Base-by-base conservation (phyloP, 2,797 vertebrate genomes). In the Chaetodon trifasciatus region DNA sequence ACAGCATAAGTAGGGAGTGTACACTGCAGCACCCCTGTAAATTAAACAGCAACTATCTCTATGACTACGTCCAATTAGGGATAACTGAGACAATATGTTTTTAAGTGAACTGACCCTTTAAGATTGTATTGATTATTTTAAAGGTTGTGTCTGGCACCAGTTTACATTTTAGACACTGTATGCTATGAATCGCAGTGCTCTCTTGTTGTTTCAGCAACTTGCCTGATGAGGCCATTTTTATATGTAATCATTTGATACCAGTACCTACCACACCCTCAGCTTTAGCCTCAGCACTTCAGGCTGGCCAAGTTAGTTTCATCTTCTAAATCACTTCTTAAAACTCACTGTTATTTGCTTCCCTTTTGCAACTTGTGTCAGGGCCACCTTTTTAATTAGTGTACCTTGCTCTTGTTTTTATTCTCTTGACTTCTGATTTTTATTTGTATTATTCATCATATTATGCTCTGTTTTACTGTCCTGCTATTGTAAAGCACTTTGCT, bases 381-480 rank as follows among this genome's bases (percentile, higher is more conserved):
- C 28, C 2, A 15, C 7, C 6, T n/a, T 63, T 71, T 70, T 39
- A 28, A 32, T 40, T 32, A 15, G 19, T 16, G 12, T 32, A 28
- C 39, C 7, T 65, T 64, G 2, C 12, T 6, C 7, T 75, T 17
- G 2, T 47, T 44, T 52, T 52, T 64, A 52, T 9, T 40, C 10
- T 57, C 4, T 24, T 10, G 3, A 39, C n/a, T 58, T 61, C 17
- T 47, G 16, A 19, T 15, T 46, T 16, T 46, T n/a, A n/a, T 24
- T 79, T 24, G 24, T 50, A 15, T 67, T 32, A 68, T 62, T 62
- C 13, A 37, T 53, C 28, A 69, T 19, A 42, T 64, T 64, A 53
- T 55, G 7, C 23, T 55, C 42, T 71, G 4, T 21, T 39, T 58
- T 28, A 47, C 6, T 67, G 37, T 61, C 8, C 4, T 53, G 42